Conservation (phyloP, 64 coral and sea anemone species). For the Dendronephthya gigantea region DNA sequence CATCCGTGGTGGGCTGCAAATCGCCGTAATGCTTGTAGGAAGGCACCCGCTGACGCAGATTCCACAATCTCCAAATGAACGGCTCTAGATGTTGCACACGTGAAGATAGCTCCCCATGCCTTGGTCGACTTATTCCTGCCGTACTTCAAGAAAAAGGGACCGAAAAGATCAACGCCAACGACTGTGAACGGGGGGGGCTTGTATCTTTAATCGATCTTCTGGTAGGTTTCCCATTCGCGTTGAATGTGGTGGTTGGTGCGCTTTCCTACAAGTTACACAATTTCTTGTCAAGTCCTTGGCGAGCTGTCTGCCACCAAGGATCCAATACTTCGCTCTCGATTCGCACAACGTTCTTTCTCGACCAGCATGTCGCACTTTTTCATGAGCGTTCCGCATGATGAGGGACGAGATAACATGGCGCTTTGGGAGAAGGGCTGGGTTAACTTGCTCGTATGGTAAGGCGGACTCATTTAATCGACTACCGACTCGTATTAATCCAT, state of each 20-base stretch:
- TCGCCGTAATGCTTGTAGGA: not conserved
- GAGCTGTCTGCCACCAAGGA: not conserved
- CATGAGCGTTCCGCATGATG: not conserved
- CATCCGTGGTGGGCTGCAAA: conserved; percentile 11
- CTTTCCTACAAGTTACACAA: not conserved
- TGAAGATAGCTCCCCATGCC: not conserved
- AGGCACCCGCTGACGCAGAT: not conserved
- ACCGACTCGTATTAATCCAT: not conserved
- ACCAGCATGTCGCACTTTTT: not conserved
- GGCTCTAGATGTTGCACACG: not conserved
- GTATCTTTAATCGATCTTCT: not conserved
- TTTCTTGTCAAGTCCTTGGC: not conserved
- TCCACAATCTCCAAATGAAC: not conserved
- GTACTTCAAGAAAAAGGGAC: not conserved
- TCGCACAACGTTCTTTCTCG: not conserved
- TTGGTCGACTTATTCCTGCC: not conserved
- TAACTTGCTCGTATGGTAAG: conserved; percentile 6
- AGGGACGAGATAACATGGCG: not conserved
- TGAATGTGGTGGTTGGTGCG: not conserved
- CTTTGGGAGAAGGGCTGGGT: conserved; percentile 8
- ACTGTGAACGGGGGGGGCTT: not conserved
- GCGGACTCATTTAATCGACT: not conserved
- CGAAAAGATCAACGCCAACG: not conserved
- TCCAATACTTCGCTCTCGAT: not conserved
- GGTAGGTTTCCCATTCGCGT: not conserved